Evolutionary conservation across 2,888 invertebrate genomes (phyloP), one percentile per base, ranked within the genome.

Genomic region (Papilio gigon): DNA sequence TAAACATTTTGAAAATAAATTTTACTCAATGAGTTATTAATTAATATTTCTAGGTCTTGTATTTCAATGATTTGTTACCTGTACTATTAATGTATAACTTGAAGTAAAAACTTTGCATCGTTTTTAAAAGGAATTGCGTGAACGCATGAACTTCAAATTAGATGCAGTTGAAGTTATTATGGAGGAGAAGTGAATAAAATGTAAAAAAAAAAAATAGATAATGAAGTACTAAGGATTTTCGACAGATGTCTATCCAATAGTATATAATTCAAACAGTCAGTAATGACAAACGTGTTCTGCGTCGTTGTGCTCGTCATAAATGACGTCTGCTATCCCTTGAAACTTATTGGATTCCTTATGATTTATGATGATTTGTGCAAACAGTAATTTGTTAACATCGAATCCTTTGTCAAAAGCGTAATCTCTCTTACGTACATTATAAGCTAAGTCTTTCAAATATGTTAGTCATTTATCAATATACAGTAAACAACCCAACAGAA

Each of bases 341-440:
- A 65, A 59, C 65, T 65, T 65, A 65, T 65, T 65, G 56, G 65
- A 65, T 59, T 65, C 30, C 44, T 47, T 59, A 59, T 65, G 47
- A 66, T 66, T 60, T 66, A 66, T 66, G 66, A 60, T 60, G 59
- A 66, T 66, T 66, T 66, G 60, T 66, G 47, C 60, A 47, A 66
- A 37, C 17, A 35, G 66, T 60, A 17, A 66, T 66, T 50, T 47
- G 20, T 47, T 33, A 59, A 61, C n/a, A 22, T 59, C 22, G 1
- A 42, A 22, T 59, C 35, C 59, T 35, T 59, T 37, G 37, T 35
- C 35, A 35, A n/a, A 37, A 35, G 11, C 53, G 9, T 30, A 56
- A 56, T 17, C 53, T 9, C 17, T 56, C 30, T 30, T 56, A 30
- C 30, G 30, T 25, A 30, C n/a, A 9, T n/a, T 47, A 4, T 22